phyloP scores from a whole-genome alignment of 2,113 vertebrate species.

The Lathamus discolor region DNA sequence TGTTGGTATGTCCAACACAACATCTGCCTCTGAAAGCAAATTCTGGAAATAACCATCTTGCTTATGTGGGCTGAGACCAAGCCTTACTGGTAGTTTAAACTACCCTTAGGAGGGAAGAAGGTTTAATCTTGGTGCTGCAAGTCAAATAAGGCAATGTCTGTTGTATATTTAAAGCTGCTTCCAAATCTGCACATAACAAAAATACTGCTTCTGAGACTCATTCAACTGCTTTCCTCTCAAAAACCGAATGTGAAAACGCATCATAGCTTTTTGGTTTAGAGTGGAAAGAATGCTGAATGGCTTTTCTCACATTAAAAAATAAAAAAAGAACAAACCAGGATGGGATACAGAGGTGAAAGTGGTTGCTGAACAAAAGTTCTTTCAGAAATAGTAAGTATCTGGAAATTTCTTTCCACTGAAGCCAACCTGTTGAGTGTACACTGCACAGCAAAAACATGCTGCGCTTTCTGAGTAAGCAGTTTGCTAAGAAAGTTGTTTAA shows the following conservation, averaged over 20 bases:
- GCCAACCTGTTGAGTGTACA: not conserved
- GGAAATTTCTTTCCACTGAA: not conserved
- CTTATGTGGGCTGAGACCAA: not conserved
- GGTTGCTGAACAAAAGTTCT: not conserved
- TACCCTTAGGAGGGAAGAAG: not conserved
- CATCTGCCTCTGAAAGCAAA: not conserved
- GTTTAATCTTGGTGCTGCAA: not conserved
- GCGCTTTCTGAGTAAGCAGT: conserved; percentile 6
- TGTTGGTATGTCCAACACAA: not conserved
- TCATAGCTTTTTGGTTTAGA: not conserved
- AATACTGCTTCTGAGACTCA: not conserved
- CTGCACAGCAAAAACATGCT: not conserved
- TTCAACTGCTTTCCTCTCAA: not conserved
- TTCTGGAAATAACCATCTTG: not conserved
- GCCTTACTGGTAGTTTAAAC: not conserved
- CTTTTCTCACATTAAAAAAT: not conserved
- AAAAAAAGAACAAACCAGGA: not conserved
- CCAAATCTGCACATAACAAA: not conserved
- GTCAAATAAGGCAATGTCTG: not conserved
- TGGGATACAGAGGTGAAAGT: not conserved
- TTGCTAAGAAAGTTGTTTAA: not conserved
- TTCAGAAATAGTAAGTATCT: not conserved
- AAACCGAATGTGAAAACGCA: not conserved
- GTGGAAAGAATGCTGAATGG: conserved; percentile 7
- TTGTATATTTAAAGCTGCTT: not conserved